These are phyloP conservation scores for Hippasteria phrygiana DNA, from an alignment of 53 echinoderm and acorn worm species.

Conservation along the genomic window DNA sequence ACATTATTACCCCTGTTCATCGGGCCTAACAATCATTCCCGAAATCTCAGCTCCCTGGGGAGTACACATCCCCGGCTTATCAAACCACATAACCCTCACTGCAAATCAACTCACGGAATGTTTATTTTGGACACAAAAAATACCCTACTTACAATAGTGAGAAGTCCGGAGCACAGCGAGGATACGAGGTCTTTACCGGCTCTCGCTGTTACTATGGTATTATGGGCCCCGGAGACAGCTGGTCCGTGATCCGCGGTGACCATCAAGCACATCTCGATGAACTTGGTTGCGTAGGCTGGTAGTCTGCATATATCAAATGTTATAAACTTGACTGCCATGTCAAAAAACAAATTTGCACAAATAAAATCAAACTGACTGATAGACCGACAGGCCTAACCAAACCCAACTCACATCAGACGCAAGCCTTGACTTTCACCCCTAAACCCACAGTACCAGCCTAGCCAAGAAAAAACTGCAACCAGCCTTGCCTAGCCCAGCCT, in stretches of 20 bases:
- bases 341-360: background rate
- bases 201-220: conserved; percentile 97
- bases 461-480: too few species aligned
- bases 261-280: conserved; percentile 99
- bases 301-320: conserved; percentile 68
- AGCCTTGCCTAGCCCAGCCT: background rate
- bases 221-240: conserved; percentile 98
- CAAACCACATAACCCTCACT: too few species aligned
- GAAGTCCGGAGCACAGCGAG: conserved; percentile 90
- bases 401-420: background rate
- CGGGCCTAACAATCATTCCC: too few species aligned
- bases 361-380: too few species aligned
- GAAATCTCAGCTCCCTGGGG: too few species aligned
- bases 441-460: background rate
- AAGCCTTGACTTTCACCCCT: background rate
- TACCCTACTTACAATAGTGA: conserved; percentile 90
- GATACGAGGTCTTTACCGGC: conserved; percentile 98
- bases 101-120: too few species aligned
- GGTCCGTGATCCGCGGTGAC: conserved; percentile 98
- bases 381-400: background rate
- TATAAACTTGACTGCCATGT: background rate
- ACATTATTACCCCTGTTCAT: too few species aligned
- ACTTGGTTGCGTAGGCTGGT: conserved; percentile 90
- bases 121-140: background rate
- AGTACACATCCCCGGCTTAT: too few species aligned